Conservation (phyloP, 2,797 vertebrate genomes). For the Columba guinea region DNA sequence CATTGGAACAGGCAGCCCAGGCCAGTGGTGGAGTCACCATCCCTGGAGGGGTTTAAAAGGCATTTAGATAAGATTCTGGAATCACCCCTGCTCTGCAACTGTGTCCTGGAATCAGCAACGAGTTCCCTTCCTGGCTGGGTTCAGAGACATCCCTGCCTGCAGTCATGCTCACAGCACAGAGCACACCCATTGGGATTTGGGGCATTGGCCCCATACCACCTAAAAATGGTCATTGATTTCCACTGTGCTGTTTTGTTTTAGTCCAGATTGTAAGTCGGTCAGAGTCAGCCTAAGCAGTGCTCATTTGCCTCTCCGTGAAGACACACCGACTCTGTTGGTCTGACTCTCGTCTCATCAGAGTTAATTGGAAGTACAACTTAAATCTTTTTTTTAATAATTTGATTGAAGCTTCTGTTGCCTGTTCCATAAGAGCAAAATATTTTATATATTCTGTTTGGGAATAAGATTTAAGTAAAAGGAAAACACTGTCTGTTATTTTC, state of each 20-base stretch:
- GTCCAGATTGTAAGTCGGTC: neutral
- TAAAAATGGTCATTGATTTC: conserved; percentile 2
- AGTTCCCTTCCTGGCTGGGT: neutral
- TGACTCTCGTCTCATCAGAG: neutral
- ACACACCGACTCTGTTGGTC: neutral
- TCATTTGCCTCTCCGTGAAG: neutral
- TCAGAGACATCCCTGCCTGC: neutral
- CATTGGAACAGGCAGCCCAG: no score
- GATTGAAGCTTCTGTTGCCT: neutral
- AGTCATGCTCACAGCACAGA: neutral
- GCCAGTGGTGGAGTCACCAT: no score
- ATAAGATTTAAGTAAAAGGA: neutral
- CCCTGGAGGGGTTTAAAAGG: no score
- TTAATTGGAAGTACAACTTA: conserved; percentile 20
- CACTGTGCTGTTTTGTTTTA: neutral
- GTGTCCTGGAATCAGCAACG: neutral
- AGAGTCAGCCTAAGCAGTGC: neutral
- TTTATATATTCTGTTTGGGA: neutral
- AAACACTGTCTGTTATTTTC: neutral
- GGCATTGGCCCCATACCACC: neutral
- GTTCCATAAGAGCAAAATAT: neutral
- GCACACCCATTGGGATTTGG: neutral
- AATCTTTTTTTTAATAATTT: neutral
- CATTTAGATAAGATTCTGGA: neutral
- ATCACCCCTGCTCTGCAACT: neutral